phyloP scores from a whole-genome alignment of 1,140 invertebrate genomes.

The Plodia interpunctella region DNA sequence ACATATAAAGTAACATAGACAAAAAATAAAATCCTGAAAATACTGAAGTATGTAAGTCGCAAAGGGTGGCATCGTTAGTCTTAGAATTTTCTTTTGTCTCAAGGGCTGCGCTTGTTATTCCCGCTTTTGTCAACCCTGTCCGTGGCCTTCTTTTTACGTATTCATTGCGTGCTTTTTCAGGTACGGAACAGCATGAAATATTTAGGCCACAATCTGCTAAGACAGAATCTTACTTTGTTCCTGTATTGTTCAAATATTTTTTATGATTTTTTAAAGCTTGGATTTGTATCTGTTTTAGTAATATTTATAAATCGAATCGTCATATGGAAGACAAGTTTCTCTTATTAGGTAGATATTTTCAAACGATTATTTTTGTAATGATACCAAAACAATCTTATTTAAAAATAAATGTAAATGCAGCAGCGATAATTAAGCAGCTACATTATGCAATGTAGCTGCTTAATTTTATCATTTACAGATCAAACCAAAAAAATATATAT shows the following conservation, averaged over 20 bases:
- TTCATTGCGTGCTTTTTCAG: conserved; percentile 37
- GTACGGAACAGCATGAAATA: conserved; percentile 16
- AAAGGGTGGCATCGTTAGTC: conserved; percentile 39
- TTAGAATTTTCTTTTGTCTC: conserved; percentile 49
- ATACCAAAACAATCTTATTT: too few species aligned
- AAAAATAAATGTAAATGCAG: too few species aligned
- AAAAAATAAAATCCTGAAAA: neutral
- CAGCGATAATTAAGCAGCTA: too few species aligned
- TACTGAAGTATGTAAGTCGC: conserved; percentile 11
- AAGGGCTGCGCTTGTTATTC: conserved; percentile 44
- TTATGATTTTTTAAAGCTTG: neutral
- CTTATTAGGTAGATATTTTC: too few species aligned
- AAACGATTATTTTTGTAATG: too few species aligned
- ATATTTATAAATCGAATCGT: too few species aligned
- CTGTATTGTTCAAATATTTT: conserved; percentile 10
- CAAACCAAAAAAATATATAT: too few species aligned
- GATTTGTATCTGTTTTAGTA: too few species aligned
- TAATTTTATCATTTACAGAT: too few species aligned
- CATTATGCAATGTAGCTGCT: too few species aligned
- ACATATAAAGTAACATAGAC: neutral
- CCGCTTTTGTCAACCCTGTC: conserved; percentile 37
- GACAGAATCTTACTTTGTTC: conserved; percentile 5
- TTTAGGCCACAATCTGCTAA: conserved; percentile 20
- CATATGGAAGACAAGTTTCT: too few species aligned
- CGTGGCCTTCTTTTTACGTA: conserved; percentile 41